Evolutionary conservation across 2,888 invertebrate genomes (phyloP).

Genomic region (Sarcophaga caerulescens): DNA sequence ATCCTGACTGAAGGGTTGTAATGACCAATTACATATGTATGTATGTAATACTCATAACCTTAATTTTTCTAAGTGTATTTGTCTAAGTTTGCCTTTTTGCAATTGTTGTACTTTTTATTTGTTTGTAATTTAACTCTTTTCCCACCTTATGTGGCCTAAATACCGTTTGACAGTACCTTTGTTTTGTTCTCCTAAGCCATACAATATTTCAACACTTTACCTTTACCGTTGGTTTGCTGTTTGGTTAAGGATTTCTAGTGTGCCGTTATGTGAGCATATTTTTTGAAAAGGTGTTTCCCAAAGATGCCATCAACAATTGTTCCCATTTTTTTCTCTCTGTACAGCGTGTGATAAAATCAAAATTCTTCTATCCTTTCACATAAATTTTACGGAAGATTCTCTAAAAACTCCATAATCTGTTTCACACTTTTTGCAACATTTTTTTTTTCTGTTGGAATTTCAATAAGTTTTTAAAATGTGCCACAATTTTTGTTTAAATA

Average conservation of each 20-base stretch:
- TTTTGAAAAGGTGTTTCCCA: conserved; percentile 61
- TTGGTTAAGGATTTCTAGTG: background rate
- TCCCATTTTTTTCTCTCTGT: conserved; percentile 1
- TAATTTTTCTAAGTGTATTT: conserved; percentile 30
- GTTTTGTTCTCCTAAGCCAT: conserved; percentile 34
- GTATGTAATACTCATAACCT: no score
- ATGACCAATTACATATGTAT: no score
- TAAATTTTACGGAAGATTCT: conserved; percentile 59
- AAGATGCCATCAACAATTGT: conserved; percentile 53
- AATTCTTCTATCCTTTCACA: conserved; percentile 40
- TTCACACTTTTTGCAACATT: conserved; percentile 55
- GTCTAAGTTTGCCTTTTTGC: conserved; percentile 1
- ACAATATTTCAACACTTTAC: conserved; percentile 55
- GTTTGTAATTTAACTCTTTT: conserved; percentile 64
- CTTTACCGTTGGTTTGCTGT: conserved; percentile 4
- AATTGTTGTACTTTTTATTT: conserved; percentile 1
- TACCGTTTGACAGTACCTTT: conserved; percentile 36
- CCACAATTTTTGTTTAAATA: conserved; percentile 41
- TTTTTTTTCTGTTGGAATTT: conserved; percentile 20
- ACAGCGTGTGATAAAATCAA: conserved; percentile 43
- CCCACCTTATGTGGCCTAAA: conserved; percentile 59
- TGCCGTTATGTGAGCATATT: conserved; percentile 58
- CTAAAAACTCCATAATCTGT: conserved; percentile 47
- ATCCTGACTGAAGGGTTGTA: no score
- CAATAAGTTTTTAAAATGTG: conserved; percentile 27